Evolutionary conservation across 2,113 vertebrate genomes (phyloP).

Genomic region (Protomyctophum bolini): DNA sequence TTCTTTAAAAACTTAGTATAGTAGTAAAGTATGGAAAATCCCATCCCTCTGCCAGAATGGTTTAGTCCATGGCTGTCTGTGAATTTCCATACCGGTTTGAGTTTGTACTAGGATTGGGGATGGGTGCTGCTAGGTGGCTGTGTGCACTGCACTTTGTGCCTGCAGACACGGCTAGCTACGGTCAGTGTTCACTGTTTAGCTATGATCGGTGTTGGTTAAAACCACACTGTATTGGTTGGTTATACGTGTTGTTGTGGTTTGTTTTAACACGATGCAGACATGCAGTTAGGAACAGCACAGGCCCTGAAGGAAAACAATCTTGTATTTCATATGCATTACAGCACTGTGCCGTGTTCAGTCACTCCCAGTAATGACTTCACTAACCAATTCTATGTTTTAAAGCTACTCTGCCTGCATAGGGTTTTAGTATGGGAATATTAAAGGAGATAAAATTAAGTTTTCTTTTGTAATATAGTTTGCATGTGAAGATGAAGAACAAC

Average conservation of each 20-base stretch:
- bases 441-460: no score
- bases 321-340: neutral
- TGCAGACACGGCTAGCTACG: slow-evolving; percentile 14
- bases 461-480: no score
- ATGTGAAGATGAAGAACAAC: no score
- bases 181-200: slow-evolving; percentile 59
- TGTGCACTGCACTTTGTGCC: slow-evolving; percentile 54
- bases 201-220: slow-evolving; percentile 39
- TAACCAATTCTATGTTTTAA: neutral
- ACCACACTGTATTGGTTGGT: slow-evolving; percentile 6
- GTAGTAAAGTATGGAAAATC: slow-evolving; percentile 21
- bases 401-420: neutral
- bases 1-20: no score
- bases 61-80: slow-evolving; percentile 58
- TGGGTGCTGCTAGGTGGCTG: slow-evolving; percentile 68
- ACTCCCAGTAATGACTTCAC: neutral
- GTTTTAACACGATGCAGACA: neutral
- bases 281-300: neutral
- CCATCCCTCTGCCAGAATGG: slow-evolving; percentile 51
- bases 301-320: neutral
- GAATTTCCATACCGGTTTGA: slow-evolving; percentile 66
- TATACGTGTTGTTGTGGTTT: slow-evolving; percentile 15
- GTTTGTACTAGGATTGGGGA: slow-evolving; percentile 74
- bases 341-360: slow-evolving; percentile 13
- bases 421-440: no score